These are phyloP conservation scores for Lutjanus campechanus DNA, from an alignment of 2,797 vertebrate genomes.

Conservation along the genomic window DNA sequence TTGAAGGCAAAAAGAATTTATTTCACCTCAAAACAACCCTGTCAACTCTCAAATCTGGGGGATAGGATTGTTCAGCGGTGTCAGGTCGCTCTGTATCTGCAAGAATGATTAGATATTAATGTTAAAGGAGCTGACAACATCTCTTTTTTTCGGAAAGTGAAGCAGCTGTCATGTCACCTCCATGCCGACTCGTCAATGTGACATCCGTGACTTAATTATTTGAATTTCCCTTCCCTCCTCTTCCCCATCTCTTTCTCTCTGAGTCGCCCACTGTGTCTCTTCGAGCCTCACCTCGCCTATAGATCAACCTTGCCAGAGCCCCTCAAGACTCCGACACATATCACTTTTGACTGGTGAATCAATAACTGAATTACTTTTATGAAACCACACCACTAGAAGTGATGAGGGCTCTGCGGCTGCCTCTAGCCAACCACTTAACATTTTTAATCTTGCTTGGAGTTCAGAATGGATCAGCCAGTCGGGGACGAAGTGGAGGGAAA, in stretches of 20 bases:
- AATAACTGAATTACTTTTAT: slow-evolving; percentile 82
- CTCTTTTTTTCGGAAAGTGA: slow-evolving; percentile 28
- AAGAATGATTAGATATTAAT: slow-evolving; percentile 22
- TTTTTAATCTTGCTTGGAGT: slow-evolving; percentile 77
- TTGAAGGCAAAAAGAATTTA: neutral
- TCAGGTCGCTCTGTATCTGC: slow-evolving; percentile 20
- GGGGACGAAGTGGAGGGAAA: slow-evolving; percentile 54
- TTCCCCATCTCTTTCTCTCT: slow-evolving; percentile 5
- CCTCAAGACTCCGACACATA: slow-evolving; percentile 70
- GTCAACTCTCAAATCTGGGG: slow-evolving; percentile 9
- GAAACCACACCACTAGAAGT: slow-evolving; percentile 76
- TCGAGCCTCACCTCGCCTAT: slow-evolving; percentile 48
- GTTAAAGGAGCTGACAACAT: slow-evolving; percentile 18
- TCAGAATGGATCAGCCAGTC: slow-evolving; percentile 70
- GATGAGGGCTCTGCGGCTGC: slow-evolving; percentile 61
- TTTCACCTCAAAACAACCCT: slow-evolving; percentile 23
- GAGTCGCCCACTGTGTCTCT: slow-evolving; percentile 49
- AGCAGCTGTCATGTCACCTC: slow-evolving; percentile 36
- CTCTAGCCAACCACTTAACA: slow-evolving; percentile 77
- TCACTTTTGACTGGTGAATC: slow-evolving; percentile 80
- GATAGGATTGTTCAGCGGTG: slow-evolving; percentile 6
- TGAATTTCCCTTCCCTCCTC: slow-evolving; percentile 19
- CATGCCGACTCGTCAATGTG: neutral
- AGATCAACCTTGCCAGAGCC: slow-evolving; percentile 62
- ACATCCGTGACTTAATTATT: slow-evolving; percentile 50